Evolutionary conservation across 2,888 invertebrate genomes (phyloP).

Genomic region (Nezara viridula): DNA sequence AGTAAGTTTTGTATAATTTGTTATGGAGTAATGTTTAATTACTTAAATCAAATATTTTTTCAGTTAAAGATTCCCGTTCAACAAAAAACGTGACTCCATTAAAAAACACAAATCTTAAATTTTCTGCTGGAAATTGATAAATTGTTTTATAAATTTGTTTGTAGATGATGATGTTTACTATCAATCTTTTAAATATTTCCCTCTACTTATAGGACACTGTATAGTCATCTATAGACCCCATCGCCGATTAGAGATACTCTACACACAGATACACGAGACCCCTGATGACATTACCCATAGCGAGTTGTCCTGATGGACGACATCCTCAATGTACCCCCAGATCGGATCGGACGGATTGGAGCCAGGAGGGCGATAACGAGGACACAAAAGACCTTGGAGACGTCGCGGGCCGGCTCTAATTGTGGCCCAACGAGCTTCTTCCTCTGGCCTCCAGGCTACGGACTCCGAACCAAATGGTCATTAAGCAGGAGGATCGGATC

Average conservation of each 20-base stretch:
- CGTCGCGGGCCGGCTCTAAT: conserved; percentile 32
- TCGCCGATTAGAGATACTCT: no score
- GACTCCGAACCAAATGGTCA: neutral
- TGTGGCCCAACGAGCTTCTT: conserved; percentile 12
- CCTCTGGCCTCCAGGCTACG: neutral
- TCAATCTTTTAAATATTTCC: no score
- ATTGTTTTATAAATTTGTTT: no score
- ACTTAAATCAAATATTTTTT: no score
- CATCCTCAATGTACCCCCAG: neutral
- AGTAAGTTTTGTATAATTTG: no score
- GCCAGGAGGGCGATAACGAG: neutral
- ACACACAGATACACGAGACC: neutral
- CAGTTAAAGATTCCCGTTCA: no score
- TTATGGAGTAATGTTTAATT: no score
- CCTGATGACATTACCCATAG: neutral
- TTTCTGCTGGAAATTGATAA: no score
- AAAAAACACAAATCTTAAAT: no score
- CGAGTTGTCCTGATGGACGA: neutral
- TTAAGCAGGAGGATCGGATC: neutral
- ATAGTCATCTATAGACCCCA: neutral
- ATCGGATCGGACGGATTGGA: neutral
- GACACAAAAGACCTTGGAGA: conserved; percentile 16
- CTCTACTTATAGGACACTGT: neutral
- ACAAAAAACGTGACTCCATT: no score
- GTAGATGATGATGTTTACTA: no score